phyloP scores from a whole-genome alignment of 2,888 invertebrate genomes.

The Prosapia bicincta region DNA sequence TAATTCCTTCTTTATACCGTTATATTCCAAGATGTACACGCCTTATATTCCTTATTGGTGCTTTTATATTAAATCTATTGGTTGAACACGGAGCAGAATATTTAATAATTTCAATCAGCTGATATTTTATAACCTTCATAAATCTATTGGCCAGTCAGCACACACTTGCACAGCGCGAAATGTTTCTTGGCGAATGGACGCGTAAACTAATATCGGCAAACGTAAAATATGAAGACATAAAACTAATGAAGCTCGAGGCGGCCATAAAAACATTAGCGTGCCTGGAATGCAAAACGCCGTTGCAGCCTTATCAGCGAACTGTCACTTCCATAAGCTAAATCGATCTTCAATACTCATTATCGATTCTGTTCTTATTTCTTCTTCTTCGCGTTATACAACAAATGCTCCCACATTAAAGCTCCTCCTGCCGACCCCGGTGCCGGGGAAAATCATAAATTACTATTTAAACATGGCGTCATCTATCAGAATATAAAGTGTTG shows the following conservation, averaged over 20 bases:
- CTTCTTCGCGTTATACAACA: background rate
- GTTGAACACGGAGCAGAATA: too few species aligned
- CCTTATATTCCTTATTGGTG: too few species aligned
- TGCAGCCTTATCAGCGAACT: background rate
- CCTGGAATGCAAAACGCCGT: background rate
- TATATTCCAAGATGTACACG: too few species aligned
- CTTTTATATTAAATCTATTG: too few species aligned
- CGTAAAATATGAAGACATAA: background rate
- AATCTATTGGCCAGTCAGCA: too few species aligned
- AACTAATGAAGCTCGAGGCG: background rate
- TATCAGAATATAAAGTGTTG: conserved; percentile 18
- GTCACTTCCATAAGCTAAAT: conserved; percentile 13
- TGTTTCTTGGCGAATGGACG: too few species aligned
- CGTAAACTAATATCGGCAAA: too few species aligned
- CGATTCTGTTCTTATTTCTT: conserved; percentile 15
- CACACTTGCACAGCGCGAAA: too few species aligned
- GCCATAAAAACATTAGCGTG: background rate
- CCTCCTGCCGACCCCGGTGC: background rate
- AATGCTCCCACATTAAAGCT: background rate
- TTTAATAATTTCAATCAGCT: too few species aligned
- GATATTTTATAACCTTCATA: too few species aligned
- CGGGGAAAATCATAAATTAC: conserved; percentile 7
- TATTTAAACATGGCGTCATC: conserved; percentile 18
- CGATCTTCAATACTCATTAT: conserved; percentile 24
- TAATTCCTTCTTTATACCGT: too few species aligned